phyloP scores from a whole-genome alignment of 1,140 invertebrate species.

The Oncopodura yosiiana region DNA sequence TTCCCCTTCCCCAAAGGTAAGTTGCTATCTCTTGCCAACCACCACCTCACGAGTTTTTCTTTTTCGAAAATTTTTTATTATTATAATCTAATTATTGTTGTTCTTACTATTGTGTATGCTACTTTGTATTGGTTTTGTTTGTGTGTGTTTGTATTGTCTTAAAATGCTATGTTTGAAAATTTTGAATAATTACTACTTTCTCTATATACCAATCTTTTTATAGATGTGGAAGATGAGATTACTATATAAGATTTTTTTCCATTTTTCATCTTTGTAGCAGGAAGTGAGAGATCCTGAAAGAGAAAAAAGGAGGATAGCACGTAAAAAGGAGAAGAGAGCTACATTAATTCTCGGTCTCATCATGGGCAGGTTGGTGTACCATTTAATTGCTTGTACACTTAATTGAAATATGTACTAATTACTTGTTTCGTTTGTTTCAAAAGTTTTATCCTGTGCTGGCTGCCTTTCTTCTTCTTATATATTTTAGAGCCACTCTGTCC shows the following conservation, averaged over 20 bases:
- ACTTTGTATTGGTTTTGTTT: no score
- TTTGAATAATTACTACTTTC: neutral
- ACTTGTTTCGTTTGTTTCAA: no score
- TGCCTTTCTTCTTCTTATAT: conserved; percentile 95
- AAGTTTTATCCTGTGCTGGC: conserved; percentile 97
- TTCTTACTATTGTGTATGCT: no score
- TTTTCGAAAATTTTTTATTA: neutral
- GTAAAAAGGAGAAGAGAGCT: conserved; percentile 93
- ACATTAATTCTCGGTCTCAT: conserved; percentile 95
- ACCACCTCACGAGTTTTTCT: neutral
- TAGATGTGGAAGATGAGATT: neutral
- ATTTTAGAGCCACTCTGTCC: conserved; percentile 73
- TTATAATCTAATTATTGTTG: no score
- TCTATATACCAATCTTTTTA: neutral
- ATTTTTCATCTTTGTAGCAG: conserved; percentile 42
- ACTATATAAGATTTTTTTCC: neutral
- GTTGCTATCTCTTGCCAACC: neutral
- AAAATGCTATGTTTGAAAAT: no score
- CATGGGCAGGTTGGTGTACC: no score
- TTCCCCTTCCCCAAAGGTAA: conserved; percentile 33
- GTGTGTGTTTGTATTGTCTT: no score
- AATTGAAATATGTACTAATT: no score
- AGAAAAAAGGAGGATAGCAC: conserved; percentile 82
- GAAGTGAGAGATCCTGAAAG: conserved; percentile 79
- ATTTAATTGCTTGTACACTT: no score